These are phyloP conservation scores for Phallusia fumigata DNA, from an alignment of 23 tunicate genomes.

Conservation along the genomic window DNA sequence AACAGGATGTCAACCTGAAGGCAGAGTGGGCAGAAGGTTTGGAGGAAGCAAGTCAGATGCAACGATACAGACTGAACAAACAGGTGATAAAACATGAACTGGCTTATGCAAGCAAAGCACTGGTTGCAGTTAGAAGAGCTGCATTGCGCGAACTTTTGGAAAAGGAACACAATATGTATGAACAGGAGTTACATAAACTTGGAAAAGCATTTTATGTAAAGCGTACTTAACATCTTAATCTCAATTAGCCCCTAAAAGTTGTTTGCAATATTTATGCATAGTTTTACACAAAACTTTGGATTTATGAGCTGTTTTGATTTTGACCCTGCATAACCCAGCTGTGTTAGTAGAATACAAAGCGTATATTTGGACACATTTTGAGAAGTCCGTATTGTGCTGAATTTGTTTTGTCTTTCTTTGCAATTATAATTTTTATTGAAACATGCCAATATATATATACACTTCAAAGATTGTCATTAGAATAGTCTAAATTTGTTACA, in stretches of 20 bases:
- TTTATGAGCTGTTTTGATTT: no score
- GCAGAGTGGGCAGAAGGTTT: constrained; percentile 60
- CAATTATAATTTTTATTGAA: neutral
- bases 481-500: neutral
- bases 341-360: neutral
- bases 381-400: neutral
- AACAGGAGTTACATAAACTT: constrained; percentile 43
- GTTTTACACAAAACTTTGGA: no score
- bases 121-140: constrained; percentile 61
- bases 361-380: neutral
- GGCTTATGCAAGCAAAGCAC: constrained; percentile 47
- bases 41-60: constrained; percentile 32
- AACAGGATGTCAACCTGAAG: constrained; percentile 22
- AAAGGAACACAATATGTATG: constrained; percentile 39
- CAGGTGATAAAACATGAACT: constrained; percentile 50
- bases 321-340: no score
- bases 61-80: constrained; percentile 30
- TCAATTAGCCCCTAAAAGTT: neutral
- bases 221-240: constrained; percentile 15
- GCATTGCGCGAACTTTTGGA: constrained; percentile 43
- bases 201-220: constrained; percentile 66
- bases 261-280: neutral
- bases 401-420: neutral
- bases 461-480: neutral
- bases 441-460: neutral